These are phyloP conservation scores for Ypsolopha scabrella DNA, from an alignment of 2,888 invertebrate genomes.

Conservation along the genomic window DNA sequence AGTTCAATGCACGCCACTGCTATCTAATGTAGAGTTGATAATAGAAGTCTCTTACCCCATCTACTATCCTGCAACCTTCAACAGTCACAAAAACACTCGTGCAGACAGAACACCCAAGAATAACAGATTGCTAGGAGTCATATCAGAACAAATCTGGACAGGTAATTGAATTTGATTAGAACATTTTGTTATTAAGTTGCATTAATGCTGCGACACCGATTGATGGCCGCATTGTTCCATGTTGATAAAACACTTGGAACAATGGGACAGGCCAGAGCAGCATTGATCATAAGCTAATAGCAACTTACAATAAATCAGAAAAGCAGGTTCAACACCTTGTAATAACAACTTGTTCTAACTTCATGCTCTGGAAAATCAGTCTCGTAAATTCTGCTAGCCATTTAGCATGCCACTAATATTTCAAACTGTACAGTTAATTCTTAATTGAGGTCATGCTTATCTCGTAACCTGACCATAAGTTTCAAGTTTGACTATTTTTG, in stretches of 20 bases:
- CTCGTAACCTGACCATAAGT: slow-evolving; percentile 21
- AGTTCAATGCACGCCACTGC: too few relatives aligned
- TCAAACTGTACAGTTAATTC: slow-evolving; percentile 35
- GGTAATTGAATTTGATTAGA: background rate
- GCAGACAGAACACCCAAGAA: background rate
- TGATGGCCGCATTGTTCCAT: slow-evolving; percentile 19
- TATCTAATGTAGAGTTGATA: too few relatives aligned
- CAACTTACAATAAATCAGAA: slow-evolving; percentile 51
- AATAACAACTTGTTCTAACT: slow-evolving; percentile 47
- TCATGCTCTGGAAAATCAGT: slow-evolving; percentile 28
- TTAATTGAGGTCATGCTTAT: slow-evolving; percentile 41
- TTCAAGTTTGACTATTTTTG: slow-evolving; percentile 22
- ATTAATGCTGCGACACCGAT: slow-evolving; percentile 1
- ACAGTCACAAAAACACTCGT: too few relatives aligned
- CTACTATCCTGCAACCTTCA: too few relatives aligned
- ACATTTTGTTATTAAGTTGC: slow-evolving; percentile 2
- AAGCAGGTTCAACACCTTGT: slow-evolving; percentile 58
- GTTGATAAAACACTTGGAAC: slow-evolving; percentile 34
- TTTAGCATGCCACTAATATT: slow-evolving; percentile 40
- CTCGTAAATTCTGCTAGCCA: slow-evolving; percentile 39
- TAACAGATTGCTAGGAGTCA: background rate
- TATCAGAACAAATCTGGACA: background rate
- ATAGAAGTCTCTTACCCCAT: too few relatives aligned
- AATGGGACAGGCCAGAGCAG: slow-evolving; percentile 40
- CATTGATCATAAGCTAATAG: slow-evolving; percentile 50